Base-by-base conservation (phyloP, 1,140 invertebrate species). In the Drosophila nigromelanica region DNA sequence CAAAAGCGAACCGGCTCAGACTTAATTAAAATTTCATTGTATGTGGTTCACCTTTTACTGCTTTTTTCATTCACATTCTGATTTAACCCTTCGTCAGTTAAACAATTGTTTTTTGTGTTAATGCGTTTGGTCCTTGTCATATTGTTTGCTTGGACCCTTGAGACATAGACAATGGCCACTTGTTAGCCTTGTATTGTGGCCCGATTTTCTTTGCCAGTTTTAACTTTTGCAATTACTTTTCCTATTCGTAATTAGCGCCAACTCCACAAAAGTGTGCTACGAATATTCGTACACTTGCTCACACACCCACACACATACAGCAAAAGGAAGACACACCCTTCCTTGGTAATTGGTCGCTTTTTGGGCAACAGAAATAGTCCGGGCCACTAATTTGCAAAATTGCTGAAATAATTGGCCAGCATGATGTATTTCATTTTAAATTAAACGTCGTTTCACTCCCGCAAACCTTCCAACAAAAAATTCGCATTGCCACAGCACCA, bases 21-120 rank as follows among this genome's bases (percentile, higher is more conserved):
- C 81, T 81, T 85, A 85, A 85, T 87, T 85, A 85, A 87, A 85
- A 85, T 85, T 85, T 87, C 81, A 85, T 85, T 85, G 81, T 76
- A 39, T 85, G 77, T 72, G 82, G 78, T 67, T 58, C 59, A 79
- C 70, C 70, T 81, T 86, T 81, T 54, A 75, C 55, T 69, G 71
- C 67, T 42, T 69, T 48, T 30, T 35, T 4, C 40, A 58, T 45
- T 67, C 42, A 47, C 37, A 51, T 69, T 45, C 67, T 60, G 70
- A 60, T 73, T 68, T 60, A 40, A 68, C 55, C 47, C 63, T 68
- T 68, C 48, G 70, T 33, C 63, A 68, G 55, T 54, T 73, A 33
- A 52, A 54, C 63, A 73, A 73, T 73, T 73, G 70, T 72, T 72
- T 63, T 63, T 72, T 72, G 69, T 72, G 62, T 51, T 72, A 72